A percentile compares a stretch with the other conserved stretches of the same genome.
phyloP scores from a whole-genome alignment of 2,888 invertebrate genomes.

The Ormyrus nitidulus region DNA sequence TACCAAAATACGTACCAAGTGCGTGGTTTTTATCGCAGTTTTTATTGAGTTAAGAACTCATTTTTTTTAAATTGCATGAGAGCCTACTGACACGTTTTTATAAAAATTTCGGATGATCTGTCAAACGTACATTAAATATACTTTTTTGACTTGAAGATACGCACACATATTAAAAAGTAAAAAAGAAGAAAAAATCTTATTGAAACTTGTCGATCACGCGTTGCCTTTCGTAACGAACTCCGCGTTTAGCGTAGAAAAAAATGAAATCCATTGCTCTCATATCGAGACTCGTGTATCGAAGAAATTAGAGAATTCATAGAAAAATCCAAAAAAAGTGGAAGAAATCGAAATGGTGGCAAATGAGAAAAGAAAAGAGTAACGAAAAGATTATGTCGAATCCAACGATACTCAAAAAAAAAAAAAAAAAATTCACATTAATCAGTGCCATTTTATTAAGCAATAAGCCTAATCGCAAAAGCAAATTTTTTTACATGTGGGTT shows the following conservation, averaged over 20 bases:
- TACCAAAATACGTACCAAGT: neutral
- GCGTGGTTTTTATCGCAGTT: neutral
- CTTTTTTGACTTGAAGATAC: slow-evolving; percentile 42
- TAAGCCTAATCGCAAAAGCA: slow-evolving; percentile 63
- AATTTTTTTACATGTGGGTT: slow-evolving; percentile 49
- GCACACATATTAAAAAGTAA: slow-evolving; percentile 53
- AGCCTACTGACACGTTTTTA: slow-evolving; percentile 27
- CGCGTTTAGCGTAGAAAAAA: slow-evolving; percentile 56
- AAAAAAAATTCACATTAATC: slow-evolving; percentile 64
- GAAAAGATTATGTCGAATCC: slow-evolving; percentile 52
- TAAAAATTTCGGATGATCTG: slow-evolving; percentile 27
- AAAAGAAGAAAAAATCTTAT: slow-evolving; percentile 55
- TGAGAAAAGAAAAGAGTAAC: slow-evolving; percentile 43
- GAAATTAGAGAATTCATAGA: slow-evolving; percentile 34
- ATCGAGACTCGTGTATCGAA: slow-evolving; percentile 48
- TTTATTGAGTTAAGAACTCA: neutral
- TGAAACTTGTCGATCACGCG: slow-evolving; percentile 66
- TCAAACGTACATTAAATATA: slow-evolving; percentile 21
- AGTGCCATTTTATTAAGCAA: slow-evolving; percentile 74
- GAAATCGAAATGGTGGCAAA: slow-evolving; percentile 11
- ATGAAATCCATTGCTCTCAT: slow-evolving; percentile 57
- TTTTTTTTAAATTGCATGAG: slow-evolving; percentile 27
- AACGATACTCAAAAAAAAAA: slow-evolving; percentile 62
- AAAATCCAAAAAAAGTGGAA: slow-evolving; percentile 40
- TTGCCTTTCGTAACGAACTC: slow-evolving; percentile 73